These are phyloP conservation scores for Halocynthia aurantium DNA, from an alignment of 23 tunicate genomes.

Conservation along the genomic window DNA sequence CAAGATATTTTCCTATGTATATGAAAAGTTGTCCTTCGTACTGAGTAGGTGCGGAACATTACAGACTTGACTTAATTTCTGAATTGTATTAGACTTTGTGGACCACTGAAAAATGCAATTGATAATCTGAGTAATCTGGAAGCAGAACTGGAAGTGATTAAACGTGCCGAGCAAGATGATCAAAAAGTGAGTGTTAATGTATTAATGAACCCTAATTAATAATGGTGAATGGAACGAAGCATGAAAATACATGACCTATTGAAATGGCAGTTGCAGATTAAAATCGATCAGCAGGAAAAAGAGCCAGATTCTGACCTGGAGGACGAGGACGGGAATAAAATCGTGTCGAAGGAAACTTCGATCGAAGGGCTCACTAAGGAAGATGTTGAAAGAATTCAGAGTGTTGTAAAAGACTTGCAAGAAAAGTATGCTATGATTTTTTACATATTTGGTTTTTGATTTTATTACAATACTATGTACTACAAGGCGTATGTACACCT, in stretches of 20 bases:
- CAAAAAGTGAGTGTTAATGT: constrained; percentile 38
- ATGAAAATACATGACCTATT: not conserved
- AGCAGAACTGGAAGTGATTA: constrained; percentile 42
- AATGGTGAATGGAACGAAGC: not conserved
- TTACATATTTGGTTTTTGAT: not conserved
- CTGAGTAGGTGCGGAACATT: no score
- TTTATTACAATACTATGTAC: no score
- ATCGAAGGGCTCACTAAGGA: constrained; percentile 68
- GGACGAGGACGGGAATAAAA: not conserved
- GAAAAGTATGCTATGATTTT: constrained; percentile 32
- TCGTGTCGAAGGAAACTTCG: constrained; percentile 32
- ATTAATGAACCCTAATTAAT: not conserved
- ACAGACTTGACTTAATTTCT: no score
- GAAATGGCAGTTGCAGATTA: not conserved
- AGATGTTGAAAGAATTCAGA: constrained; percentile 56
- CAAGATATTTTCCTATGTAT: no score
- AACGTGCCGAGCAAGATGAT: constrained; percentile 69
- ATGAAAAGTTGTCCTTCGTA: no score
- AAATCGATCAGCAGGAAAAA: constrained; percentile 8
- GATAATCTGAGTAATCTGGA: constrained; percentile 56
- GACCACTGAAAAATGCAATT: constrained; percentile 68
- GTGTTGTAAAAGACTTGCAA: constrained; percentile 51
- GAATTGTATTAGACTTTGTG: constrained; percentile 31
- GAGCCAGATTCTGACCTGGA: constrained; percentile 5
- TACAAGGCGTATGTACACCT: no score